Evolutionary conservation across 2,113 vertebrate species (phyloP).

Genomic region (Corythaeola cristata): DNA sequence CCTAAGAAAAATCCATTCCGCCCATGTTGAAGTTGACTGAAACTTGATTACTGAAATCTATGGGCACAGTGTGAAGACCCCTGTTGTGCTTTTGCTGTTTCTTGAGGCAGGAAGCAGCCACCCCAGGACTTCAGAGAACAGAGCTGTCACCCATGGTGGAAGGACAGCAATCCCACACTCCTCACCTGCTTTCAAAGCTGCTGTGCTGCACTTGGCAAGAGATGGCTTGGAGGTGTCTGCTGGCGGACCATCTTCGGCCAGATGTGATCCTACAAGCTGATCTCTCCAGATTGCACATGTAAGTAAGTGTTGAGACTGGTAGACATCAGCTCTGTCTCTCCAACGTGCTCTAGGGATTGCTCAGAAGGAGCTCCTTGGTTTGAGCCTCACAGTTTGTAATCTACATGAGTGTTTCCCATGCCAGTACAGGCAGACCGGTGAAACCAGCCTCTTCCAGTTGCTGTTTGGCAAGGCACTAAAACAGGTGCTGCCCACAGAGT

Average conservation of each 20-base stretch:
- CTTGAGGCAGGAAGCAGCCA: not conserved
- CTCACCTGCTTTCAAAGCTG: not conserved
- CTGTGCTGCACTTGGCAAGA: not conserved
- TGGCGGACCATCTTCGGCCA: not conserved
- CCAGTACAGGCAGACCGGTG: not conserved
- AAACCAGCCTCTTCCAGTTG: not conserved
- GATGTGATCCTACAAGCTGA: not conserved
- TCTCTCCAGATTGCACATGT: not conserved
- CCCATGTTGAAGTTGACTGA: not conserved
- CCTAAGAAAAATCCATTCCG: not conserved
- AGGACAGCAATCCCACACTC: not conserved
- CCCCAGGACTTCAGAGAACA: not conserved
- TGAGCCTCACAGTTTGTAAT: not conserved
- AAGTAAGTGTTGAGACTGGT: not conserved
- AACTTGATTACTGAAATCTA: not conserved
- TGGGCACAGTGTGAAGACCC: not conserved
- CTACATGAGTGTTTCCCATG: not conserved
- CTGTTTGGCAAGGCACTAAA: not conserved
- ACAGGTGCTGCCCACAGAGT: not conserved
- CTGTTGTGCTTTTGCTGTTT: not conserved
- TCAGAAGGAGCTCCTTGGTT: not conserved
- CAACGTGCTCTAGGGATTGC: not conserved
- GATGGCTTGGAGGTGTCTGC: not conserved
- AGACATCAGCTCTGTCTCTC: not conserved
- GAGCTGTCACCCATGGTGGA: not conserved